Percentiles rank a stretch among this genome's conserved stretches.
phyloP scores from a whole-genome alignment of 1,140 invertebrate genomes.

The Pseudomyrmex flavicornis region DNA sequence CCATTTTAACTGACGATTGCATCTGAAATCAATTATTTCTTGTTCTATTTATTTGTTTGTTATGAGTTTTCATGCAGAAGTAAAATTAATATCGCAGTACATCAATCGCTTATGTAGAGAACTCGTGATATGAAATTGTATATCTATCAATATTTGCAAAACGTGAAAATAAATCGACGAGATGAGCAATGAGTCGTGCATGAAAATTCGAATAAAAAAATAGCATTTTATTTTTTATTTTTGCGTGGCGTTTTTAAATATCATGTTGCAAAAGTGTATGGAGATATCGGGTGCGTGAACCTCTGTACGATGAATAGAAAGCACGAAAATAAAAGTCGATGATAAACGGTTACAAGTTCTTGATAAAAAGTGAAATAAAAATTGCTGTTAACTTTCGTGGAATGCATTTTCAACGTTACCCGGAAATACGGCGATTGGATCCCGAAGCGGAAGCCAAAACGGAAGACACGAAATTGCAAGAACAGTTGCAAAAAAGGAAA shows the following conservation, averaged over 20 bases:
- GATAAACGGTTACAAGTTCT: neutral
- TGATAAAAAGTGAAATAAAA: slow-evolving; percentile 27
- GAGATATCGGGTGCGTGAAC: neutral
- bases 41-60: neutral
- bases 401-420: slow-evolving; percentile 13
- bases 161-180: slow-evolving; percentile 10
- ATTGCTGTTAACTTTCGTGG: neutral
- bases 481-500: neutral
- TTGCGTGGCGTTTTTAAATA: slow-evolving; percentile 1
- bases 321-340: neutral
- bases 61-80: slow-evolving; percentile 1
- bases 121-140: slow-evolving; percentile 21
- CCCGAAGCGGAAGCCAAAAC: neutral
- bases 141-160: slow-evolving; percentile 29
- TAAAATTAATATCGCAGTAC: slow-evolving; percentile 24
- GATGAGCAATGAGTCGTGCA: neutral
- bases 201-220: neutral
- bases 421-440: slow-evolving; percentile 7
- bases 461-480: neutral
- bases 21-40: slow-evolving; percentile 37
- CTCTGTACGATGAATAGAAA: neutral
- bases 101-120: neutral
- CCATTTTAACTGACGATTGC: slow-evolving; percentile 4
- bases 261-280: neutral
- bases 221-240: neutral